Conservation (phyloP, 2,797 vertebrate species). For the Fundulus diaphanus region DNA sequence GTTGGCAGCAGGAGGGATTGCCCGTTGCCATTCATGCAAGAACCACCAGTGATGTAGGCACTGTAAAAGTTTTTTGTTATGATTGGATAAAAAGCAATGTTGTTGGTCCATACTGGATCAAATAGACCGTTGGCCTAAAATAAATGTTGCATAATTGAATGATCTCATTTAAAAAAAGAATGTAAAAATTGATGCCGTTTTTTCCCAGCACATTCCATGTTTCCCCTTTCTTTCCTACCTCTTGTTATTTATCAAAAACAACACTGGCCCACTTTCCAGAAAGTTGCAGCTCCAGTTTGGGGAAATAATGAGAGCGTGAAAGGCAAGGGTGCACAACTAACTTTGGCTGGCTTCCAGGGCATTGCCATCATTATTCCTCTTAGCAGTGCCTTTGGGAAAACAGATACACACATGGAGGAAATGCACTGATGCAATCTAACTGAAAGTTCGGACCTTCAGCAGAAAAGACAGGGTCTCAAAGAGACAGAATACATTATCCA, state of each 20-base stretch:
- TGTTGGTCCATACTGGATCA: neutral
- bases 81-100: neutral
- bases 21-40: no score
- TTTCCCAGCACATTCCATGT: neutral
- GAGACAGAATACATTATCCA: neutral
- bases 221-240: neutral
- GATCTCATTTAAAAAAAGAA: neutral
- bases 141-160: neutral
- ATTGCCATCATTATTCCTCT: constrained; percentile 26
- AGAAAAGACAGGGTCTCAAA: neutral
- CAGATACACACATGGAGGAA: neutral
- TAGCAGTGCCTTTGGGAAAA: constrained; percentile 16
- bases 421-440: constrained; percentile 33
- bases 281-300: constrained; percentile 15
- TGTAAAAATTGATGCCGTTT: neutral
- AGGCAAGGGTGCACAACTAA: neutral
- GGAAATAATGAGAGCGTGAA: constrained; percentile 43
- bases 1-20: no score
- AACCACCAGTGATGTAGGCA: neutral
- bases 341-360: constrained; percentile 12
- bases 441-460: constrained; percentile 31
- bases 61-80: no score
- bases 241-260: constrained; percentile 29
- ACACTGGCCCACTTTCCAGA: constrained; percentile 41
- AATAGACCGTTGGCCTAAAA: neutral